Conservation (phyloP, 2,888 invertebrate genomes). For the Frankliniella intonsa region DNA sequence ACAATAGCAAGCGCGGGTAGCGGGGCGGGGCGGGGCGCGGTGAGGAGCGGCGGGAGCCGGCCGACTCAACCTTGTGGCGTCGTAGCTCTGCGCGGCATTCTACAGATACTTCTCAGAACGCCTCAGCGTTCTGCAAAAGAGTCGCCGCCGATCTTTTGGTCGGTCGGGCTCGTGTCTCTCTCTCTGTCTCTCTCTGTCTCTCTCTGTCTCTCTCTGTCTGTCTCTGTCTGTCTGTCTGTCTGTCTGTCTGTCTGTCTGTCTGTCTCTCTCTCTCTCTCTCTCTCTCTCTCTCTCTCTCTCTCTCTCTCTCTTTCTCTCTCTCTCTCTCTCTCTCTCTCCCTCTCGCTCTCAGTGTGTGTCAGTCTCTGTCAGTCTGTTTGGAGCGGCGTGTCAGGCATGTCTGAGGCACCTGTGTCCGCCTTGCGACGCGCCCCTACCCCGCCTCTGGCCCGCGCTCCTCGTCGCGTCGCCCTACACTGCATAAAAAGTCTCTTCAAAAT, state of each 20-base stretch:
- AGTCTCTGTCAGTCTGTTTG: background rate
- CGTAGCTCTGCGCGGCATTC: background rate
- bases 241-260: background rate
- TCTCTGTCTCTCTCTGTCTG: background rate
- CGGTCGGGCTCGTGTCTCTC: background rate
- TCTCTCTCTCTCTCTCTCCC: background rate
- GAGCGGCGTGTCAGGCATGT: too few species aligned
- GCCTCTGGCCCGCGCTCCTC: background rate
- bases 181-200: too few species aligned
- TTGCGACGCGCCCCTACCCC: too few species aligned
- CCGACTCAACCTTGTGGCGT: background rate
- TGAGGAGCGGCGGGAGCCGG: background rate
- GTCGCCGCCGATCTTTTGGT: background rate
- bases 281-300: background rate
- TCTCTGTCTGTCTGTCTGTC: background rate
- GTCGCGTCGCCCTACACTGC: background rate
- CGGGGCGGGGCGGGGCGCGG: background rate
- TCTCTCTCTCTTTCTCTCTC: background rate
- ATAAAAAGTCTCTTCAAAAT: too few species aligned
- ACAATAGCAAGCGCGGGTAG: background rate
- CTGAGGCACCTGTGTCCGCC: too few species aligned
- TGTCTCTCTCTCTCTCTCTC: background rate
- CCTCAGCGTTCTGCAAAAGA: background rate
- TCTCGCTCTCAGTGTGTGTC: background rate
- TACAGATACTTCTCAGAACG: slow-evolving; percentile 11